Base-by-base conservation (phyloP, 2,113 vertebrate species). In the Pipa parva region DNA sequence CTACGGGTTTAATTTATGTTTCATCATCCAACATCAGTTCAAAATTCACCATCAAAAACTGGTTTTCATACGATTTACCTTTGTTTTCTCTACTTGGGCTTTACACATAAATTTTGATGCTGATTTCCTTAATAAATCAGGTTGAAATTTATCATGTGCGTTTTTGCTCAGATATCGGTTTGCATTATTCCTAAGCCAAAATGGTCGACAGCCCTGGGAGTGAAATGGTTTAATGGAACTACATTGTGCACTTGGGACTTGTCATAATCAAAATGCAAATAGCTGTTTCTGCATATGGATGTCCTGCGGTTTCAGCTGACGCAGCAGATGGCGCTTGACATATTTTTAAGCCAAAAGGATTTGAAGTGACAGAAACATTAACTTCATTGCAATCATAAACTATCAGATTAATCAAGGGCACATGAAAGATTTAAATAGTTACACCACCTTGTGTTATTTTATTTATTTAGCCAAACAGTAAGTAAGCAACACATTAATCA, bases 291-390 rank as follows among this genome's bases (percentile, higher is more conserved):
- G 33, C 66, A 61, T 70, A 61, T 70, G 66, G 66, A 51, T 21
- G 31, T 54, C 66, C 66, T 70, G 66, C 57, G 45, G 57, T 61
- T 70, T 70, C 60, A 61, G 46, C 22, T 69, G 48, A 61, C 36
- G 61, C 42, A 69, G 58, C 66, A 70, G 66, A 70, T 70, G 66
- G 66, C 27, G 20, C 15, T 51, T 70, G 66, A 52, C 57, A 29
- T 70, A 60, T 70, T 70, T 61, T 51, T n/a, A 70, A 54, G 57
- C 58, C 57, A 70, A 70, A 70, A 33, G 33, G n/a, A 61, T 70
- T 59, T 49, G 66, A 70, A 36, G 48, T 60, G 66, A 70, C 66
- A 61, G 58, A 60, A 31, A 60, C 26, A 15, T 27, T 61, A 61
- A 70, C 31, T 54, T 54, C 54, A 36, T 39, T 51, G 54, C 21